A percentile compares a stretch with the other conserved stretches of the same genome.
Conservation (phyloP, 2,113 vertebrate genomes). For the Antechinus stuartii region DNA sequence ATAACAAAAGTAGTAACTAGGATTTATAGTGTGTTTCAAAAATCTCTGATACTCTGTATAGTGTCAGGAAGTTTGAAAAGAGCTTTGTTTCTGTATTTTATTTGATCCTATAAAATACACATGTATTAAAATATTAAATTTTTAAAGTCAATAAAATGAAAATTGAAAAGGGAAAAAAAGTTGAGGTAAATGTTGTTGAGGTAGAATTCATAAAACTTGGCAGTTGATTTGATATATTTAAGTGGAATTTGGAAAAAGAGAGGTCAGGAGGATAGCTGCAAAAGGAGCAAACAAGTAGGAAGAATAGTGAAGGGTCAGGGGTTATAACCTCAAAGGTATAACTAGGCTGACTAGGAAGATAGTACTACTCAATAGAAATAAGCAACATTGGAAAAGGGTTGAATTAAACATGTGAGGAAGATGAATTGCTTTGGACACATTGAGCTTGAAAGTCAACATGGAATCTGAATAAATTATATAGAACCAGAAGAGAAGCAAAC, state of each 20-base stretch:
- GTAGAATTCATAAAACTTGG: not conserved
- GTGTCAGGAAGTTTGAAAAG: not conserved
- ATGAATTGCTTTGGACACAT: not conserved
- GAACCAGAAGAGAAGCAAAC: not conserved
- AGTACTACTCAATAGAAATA: not conserved
- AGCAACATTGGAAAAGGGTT: not conserved
- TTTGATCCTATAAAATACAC: not conserved
- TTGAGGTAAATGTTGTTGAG: not conserved
- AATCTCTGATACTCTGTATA: not conserved
- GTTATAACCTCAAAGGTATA: not conserved
- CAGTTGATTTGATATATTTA: not conserved
- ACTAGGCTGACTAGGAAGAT: not conserved
- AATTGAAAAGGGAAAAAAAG: not conserved
- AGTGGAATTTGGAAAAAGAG: not conserved
- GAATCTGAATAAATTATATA: too few species aligned
- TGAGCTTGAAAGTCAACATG: not conserved
- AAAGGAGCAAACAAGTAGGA: not conserved
- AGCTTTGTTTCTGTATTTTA: not conserved
- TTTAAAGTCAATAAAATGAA: not conserved
- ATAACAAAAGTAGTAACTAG: not conserved
- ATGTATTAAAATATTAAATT: not conserved
- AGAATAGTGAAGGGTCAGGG: not conserved
- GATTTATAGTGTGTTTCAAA: not conserved
- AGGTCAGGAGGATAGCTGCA: not conserved
- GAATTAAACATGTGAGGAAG: not conserved